Evolutionary conservation across 2,797 vertebrate genomes (phyloP).

Genomic region (Phrynocephalus guinanensis): DNA sequence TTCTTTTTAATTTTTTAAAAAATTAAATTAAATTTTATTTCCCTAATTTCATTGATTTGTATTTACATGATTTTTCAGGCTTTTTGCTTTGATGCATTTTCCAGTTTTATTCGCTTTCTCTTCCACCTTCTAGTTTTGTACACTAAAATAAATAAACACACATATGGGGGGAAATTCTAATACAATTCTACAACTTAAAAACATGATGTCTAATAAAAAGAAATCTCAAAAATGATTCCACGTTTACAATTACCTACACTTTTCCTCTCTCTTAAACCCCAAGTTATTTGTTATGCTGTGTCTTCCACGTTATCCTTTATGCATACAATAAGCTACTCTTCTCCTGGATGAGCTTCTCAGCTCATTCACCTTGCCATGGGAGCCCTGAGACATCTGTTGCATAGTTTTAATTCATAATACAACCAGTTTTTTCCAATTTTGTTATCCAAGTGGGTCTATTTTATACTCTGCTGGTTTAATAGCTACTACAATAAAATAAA

Average conservation of each 20-base stretch:
- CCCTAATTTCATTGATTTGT: not conserved
- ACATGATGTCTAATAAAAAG: slow-evolving; percentile 5
- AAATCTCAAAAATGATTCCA: not conserved
- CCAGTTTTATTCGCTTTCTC: not conserved
- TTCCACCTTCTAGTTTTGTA: slow-evolving; percentile 20
- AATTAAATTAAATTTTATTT: not conserved
- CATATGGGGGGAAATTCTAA: slow-evolving; percentile 27
- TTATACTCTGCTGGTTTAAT: slow-evolving; percentile 74
- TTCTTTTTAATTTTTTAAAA: slow-evolving; percentile 17
- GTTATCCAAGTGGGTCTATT: slow-evolving; percentile 67
- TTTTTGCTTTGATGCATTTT: not conserved
- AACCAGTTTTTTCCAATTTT: slow-evolving; percentile 62
- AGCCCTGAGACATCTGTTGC: slow-evolving; percentile 65
- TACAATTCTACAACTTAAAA: not conserved
- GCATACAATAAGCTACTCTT: slow-evolving; percentile 54
- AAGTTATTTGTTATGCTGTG: slow-evolving; percentile 25
- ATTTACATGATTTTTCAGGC: slow-evolving; percentile 14
- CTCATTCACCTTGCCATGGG: slow-evolving; percentile 62
- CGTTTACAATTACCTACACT: not conserved
- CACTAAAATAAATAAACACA: not conserved
- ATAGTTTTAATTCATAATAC: slow-evolving; percentile 60
- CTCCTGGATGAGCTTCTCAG: slow-evolving; percentile 51
- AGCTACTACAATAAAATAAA: slow-evolving; percentile 57
- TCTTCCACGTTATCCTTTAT: slow-evolving; percentile 60
- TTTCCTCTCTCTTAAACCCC: slow-evolving; percentile 21